Conservation (phyloP, 2,888 invertebrate genomes). For the Drosophila gaucha region DNA sequence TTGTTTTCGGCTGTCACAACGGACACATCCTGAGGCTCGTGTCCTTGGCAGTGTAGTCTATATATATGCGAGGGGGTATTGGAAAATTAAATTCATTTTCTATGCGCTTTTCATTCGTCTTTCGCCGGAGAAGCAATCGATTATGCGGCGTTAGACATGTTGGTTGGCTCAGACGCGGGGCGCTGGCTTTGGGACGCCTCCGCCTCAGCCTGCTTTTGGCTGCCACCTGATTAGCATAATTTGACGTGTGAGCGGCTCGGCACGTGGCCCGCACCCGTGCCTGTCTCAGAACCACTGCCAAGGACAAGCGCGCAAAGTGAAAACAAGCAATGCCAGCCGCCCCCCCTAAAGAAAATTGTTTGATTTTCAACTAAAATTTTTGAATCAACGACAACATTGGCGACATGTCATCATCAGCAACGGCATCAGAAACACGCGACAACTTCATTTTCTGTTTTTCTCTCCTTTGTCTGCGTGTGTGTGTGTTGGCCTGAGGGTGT, state of each 20-base stretch:
- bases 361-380: slow-evolving; percentile 60
- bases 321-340: slow-evolving; percentile 18
- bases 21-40: slow-evolving; percentile 9
- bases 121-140: slow-evolving; percentile 45
- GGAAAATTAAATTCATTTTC: slow-evolving; percentile 52
- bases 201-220: slow-evolving; percentile 17
- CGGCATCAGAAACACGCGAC: slow-evolving; percentile 51
- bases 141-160: slow-evolving; percentile 45
- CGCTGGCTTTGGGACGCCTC: neutral
- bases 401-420: slow-evolving; percentile 66
- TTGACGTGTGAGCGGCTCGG: slow-evolving; percentile 63
- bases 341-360: slow-evolving; percentile 46
- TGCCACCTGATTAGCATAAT: slow-evolving; percentile 71
- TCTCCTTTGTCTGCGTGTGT: slow-evolving; percentile 5
- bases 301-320: slow-evolving; percentile 55
- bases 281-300: slow-evolving; percentile 17
- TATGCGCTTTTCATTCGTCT: slow-evolving; percentile 41
- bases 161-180: neutral
- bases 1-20: slow-evolving; percentile 35
- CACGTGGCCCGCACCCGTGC: slow-evolving; percentile 30
- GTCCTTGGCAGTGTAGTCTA: slow-evolving; percentile 15
- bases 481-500: slow-evolving; percentile 12
- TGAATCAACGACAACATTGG: slow-evolving; percentile 53
- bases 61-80: neutral
- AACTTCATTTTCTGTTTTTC: slow-evolving; percentile 62